Percentiles rank a stretch among this genome's conserved stretches.
phyloP scores from a whole-genome alignment of 2,113 vertebrate species.

The Rattus norvegicus region GRCr8 NC_086025.1:32293001-32293500 shows the following conservation, averaged over 20 bases:
- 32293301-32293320: too few relatives aligned
- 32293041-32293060: not conserved
- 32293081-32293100: not conserved
- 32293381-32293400: not conserved
- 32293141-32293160: not conserved
- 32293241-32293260: not conserved
- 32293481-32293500: not conserved
- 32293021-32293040: too few relatives aligned
- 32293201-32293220: not conserved
- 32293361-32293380: not conserved
- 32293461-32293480: too few relatives aligned
- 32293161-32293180: not conserved
- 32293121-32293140: not conserved
- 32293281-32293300: not conserved
- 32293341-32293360: not conserved
- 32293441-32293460: not conserved
- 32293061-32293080: not conserved
- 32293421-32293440: not conserved
- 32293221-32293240: too few relatives aligned
- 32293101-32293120: not conserved
- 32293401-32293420: not conserved
- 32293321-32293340: not conserved
- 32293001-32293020: not conserved
- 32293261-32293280: not conserved
- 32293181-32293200: not conserved